Percentiles rank a stretch among this genome's conserved stretches.
Conservation (phyloP, 1,140 invertebrate genomes). For the Lepidotrigona ventralis region DNA sequence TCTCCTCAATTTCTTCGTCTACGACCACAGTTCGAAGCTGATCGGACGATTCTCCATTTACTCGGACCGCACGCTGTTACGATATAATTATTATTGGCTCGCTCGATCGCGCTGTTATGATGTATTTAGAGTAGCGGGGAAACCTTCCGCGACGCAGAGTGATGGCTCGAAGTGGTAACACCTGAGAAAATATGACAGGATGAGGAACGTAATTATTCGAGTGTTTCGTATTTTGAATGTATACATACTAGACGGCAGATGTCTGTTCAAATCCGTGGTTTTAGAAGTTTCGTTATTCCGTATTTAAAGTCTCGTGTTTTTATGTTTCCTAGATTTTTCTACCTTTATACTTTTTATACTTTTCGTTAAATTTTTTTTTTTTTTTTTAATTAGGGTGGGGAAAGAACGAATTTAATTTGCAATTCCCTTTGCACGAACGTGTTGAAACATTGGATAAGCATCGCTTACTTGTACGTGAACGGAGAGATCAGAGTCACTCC, state of each 20-base stretch:
- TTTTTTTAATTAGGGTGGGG: no score
- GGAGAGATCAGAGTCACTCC: background rate
- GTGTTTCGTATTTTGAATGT: no score
- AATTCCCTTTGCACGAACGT: no score
- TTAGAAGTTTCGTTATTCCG: no score
- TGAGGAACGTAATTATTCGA: background rate
- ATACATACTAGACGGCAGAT: no score
- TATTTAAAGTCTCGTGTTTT: no score
- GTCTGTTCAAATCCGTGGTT: no score
- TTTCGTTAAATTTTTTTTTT: no score
- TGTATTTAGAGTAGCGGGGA: background rate
- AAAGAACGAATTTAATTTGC: no score
- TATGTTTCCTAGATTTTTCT: no score
- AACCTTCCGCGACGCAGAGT: background rate
- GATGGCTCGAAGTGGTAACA: background rate
- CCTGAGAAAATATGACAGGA: background rate
- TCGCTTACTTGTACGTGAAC: background rate
- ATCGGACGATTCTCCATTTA: background rate
- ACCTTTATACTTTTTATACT: no score
- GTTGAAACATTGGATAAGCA: no score
- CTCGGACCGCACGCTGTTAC: background rate
- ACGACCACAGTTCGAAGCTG: conserved; percentile 4
- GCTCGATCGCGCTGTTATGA: background rate
- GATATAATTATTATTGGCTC: background rate
- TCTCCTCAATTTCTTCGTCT: conserved; percentile 28